Conservation (phyloP, 2,888 invertebrate species). For the Limulus polyphemus region DNA sequence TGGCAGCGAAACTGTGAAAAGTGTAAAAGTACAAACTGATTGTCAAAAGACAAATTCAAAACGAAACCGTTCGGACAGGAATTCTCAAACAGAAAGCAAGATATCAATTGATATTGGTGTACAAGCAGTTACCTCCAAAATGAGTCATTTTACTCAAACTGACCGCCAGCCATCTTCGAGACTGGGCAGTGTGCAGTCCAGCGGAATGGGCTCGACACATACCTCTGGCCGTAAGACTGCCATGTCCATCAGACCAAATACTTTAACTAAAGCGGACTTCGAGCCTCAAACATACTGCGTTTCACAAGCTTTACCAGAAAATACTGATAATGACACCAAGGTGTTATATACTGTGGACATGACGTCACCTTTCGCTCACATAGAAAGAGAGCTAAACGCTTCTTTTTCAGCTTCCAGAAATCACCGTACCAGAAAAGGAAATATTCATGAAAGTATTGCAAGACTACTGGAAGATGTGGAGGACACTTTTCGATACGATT, state of each 20-base stretch:
- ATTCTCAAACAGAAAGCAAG: conserved; percentile 12
- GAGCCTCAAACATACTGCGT: conserved; percentile 26
- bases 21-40: background rate
- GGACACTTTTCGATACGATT: conserved; percentile 14
- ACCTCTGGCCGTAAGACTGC: no score
- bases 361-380: conserved; percentile 25
- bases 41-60: background rate
- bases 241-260: no score
- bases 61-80: no score
- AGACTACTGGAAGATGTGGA: conserved; percentile 25
- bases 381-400: conserved; percentile 23
- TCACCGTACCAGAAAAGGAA: conserved; percentile 5
- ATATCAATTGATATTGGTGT: conserved; percentile 22
- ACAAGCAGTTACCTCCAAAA: conserved; percentile 12
- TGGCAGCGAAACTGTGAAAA: background rate
- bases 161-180: background rate
- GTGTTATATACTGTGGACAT: conserved; percentile 19
- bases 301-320: conserved; percentile 20
- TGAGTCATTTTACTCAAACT: conserved; percentile 3
- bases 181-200: no score
- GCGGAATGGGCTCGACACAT: no score
- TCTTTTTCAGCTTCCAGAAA: background rate
- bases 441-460: conserved; percentile 20
- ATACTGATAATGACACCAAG: conserved; percentile 24
- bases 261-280: conserved; percentile 21